Evolutionary conservation across 2,888 invertebrate genomes (phyloP).

Genomic region (Synanthedon myopaeformis): DNA sequence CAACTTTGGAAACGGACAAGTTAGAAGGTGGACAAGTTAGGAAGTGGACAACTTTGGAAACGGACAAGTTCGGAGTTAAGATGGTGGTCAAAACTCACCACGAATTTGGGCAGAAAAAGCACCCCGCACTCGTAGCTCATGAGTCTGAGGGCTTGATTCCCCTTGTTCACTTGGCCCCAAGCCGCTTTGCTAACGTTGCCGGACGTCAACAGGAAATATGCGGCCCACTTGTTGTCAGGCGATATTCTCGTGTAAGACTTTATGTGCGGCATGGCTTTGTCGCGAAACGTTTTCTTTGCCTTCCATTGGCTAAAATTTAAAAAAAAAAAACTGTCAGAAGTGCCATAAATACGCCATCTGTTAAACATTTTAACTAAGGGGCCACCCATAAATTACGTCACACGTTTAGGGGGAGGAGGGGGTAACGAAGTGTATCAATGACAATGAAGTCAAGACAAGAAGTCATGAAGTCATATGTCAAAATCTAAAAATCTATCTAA

Average conservation of each 20-base stretch:
- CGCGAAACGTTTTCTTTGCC: slow-evolving; percentile 75
- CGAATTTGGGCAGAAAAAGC: slow-evolving; percentile 83
- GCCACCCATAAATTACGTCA: no score
- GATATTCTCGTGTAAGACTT: slow-evolving; percentile 88
- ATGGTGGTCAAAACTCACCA: slow-evolving; percentile 70
- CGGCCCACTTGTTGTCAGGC: slow-evolving; percentile 73
- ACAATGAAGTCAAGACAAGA: no score
- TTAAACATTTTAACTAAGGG: no score
- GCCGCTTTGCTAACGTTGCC: slow-evolving; percentile 98
- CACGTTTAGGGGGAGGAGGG: no score
- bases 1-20: no score
- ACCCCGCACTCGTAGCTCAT: slow-evolving; percentile 94
- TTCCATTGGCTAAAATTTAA: slow-evolving; percentile 81
- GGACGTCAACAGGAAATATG: slow-evolving; percentile 91
- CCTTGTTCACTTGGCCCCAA: slow-evolving; percentile 83
- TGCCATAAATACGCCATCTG: background rate
- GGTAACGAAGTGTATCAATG: background rate
- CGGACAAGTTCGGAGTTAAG: no score
- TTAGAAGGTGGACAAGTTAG: no score
- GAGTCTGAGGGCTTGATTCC: slow-evolving; percentile 73
- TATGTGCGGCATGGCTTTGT: slow-evolving; percentile 93
- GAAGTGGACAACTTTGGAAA: no score
- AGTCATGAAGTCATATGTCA: no score
- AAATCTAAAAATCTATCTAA: no score
- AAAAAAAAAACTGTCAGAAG: background rate